phyloP scores from a whole-genome alignment of 1,140 invertebrate species.

The Metopolophium dirhodum region DNA sequence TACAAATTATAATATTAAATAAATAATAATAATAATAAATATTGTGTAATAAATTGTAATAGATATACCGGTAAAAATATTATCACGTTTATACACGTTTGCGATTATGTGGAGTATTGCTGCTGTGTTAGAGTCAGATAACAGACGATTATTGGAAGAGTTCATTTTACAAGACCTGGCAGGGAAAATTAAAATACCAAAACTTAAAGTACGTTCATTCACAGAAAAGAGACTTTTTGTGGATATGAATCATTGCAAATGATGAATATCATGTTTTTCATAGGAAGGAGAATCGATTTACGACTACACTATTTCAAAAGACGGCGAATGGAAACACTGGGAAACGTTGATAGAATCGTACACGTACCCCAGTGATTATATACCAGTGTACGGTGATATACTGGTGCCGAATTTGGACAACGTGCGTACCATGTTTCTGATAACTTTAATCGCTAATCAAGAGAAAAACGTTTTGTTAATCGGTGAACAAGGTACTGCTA shows the following conservation, averaged over 20 bases:
- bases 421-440: slow-evolving; percentile 88
- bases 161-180: slow-evolving; percentile 71
- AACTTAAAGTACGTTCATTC: not conserved
- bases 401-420: slow-evolving; percentile 94
- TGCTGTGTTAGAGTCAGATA: slow-evolving; percentile 82
- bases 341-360: slow-evolving; percentile 83
- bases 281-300: slow-evolving; percentile 60
- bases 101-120: slow-evolving; percentile 89
- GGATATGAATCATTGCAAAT: slow-evolving; percentile 77
- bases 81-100: slow-evolving; percentile 83
- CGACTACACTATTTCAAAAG: slow-evolving; percentile 71
- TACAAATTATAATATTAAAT: slow-evolving; percentile 62
- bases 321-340: slow-evolving; percentile 91
- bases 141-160: slow-evolving; percentile 83
- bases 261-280: slow-evolving; percentile 65
- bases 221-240: not conserved
- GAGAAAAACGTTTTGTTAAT: slow-evolving; percentile 81
- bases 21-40: slow-evolving; percentile 60
- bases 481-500: slow-evolving; percentile 95
- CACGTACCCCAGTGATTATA: slow-evolving; percentile 83
- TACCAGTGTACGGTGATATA: slow-evolving; percentile 88
- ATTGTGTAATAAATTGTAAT: not conserved
- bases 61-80: slow-evolving; percentile 66
- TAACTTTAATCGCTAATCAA: slow-evolving; percentile 88
- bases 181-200: slow-evolving; percentile 71